Base-by-base conservation (phyloP, 2,888 invertebrate species). In the Agriopis leucophaearia region DNA sequence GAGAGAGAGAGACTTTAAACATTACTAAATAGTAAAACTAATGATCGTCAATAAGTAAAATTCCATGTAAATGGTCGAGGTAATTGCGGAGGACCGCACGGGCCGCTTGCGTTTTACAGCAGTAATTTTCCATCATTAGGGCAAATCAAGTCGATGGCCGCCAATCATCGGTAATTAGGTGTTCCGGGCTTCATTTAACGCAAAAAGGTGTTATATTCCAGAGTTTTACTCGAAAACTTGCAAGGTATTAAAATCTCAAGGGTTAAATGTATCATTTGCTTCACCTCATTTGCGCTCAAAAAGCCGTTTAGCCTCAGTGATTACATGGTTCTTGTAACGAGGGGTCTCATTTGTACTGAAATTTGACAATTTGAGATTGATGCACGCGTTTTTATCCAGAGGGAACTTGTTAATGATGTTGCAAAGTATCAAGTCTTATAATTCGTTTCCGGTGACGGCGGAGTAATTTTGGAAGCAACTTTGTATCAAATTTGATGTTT, bases 61-160 rank as follows among this genome's bases (percentile, higher is more conserved):
- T 86, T 87, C 85, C 72, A 76, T 78, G 74, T 79, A 82, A 85
- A 82, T 80, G 81, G 78, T 77, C 75, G 63, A 70, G 75, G 78
- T 81, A 83, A 85, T 86, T 82, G 64, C 76, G 66, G 64, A 61
- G 74, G 82, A 83, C 82, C 83, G 87, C 89, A 86, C 87, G 87
- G 84, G 81, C 80, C 79, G 79, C 56, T 52, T 75, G 75, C 80
- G 79, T 84, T 68, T 89, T 86, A 84, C 81, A 74, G 82, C 80
- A 68, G 83, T 87, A 89, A 93, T 93, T 92, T 91, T 84, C 81
- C 82, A 81, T 87, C 91, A 92, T 93, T 92, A 92, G 81, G 83
- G 85, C 85, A 87, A 92, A 91, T 91, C 89, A 88, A 85, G 81
- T 78, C 75, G 79, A 88, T 85, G 81, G 88, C 88, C 80, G 86